Evolutionary conservation across 2,113 vertebrate genomes (phyloP).

Genomic region (Pithys albifrons): DNA sequence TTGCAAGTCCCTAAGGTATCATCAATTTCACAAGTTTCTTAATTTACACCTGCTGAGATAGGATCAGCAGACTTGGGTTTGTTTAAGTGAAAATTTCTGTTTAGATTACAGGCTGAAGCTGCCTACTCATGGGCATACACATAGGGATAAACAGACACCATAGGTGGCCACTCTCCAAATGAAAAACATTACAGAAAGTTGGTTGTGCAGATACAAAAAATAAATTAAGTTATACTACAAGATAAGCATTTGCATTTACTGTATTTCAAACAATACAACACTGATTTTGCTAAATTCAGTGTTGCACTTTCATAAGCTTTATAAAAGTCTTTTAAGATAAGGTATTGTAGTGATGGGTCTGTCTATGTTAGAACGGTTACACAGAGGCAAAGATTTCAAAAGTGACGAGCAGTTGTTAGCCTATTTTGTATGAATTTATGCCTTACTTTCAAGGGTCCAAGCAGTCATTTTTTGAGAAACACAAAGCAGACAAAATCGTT

Average conservation of each 20-base stretch:
- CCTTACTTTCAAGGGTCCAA: neutral
- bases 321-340: neutral
- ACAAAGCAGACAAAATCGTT: neutral
- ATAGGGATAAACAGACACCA: constrained; percentile 36
- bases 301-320: neutral
- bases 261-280: neutral
- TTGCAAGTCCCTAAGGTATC: constrained; percentile 62
- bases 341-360: neutral
- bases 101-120: constrained; percentile 42
- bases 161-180: constrained; percentile 37
- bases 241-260: neutral
- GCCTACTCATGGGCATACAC: neutral
- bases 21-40: constrained; percentile 34
- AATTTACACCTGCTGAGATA: constrained; percentile 74
- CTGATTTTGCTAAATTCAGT: neutral
- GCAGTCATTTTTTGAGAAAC: neutral
- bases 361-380: neutral
- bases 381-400: neutral
- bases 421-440: neutral
- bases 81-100: constrained; percentile 63
- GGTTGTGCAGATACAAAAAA: neutral
- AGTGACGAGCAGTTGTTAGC: neutral
- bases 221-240: neutral
- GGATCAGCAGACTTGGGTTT: constrained; percentile 63
- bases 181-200: neutral